Conservation (phyloP, 2,797 vertebrate genomes). For the Sciaenops ocellatus region DNA sequence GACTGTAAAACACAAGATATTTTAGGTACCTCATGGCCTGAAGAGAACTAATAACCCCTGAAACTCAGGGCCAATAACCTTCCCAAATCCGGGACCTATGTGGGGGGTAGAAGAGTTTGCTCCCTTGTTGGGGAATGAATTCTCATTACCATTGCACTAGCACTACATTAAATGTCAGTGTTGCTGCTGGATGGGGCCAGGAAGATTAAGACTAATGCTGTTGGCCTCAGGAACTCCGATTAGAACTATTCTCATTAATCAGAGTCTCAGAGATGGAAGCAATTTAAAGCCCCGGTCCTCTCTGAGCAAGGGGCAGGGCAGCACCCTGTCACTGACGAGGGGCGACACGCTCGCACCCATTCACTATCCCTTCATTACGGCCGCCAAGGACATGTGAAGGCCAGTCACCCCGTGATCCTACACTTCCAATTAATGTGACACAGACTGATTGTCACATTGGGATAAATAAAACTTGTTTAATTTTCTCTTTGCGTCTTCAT, state of each 20-base stretch:
- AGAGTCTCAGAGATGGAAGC: conserved; percentile 84
- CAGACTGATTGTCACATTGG: conserved; percentile 20
- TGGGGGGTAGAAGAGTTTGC: conserved; percentile 65
- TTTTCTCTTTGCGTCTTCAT: neutral
- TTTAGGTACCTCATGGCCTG: conserved; percentile 81
- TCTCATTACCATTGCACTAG: conserved; percentile 85
- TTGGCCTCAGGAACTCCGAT: conserved; percentile 86
- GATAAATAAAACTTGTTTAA: conserved; percentile 24
- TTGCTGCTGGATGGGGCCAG: conserved; percentile 78
- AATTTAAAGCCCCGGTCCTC: conserved; percentile 83
- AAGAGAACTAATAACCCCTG: conserved; percentile 81
- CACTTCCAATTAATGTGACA: conserved; percentile 70
- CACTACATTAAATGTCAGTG: conserved; percentile 87
- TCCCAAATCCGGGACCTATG: conserved; percentile 69
- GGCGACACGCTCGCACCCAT: conserved; percentile 71
- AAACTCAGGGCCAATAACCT: conserved; percentile 79
- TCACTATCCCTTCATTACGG: conserved; percentile 78
- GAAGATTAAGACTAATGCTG: conserved; percentile 87
- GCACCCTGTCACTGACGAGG: conserved; percentile 77
- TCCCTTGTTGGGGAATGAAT: conserved; percentile 80
- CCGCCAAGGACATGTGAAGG: conserved; percentile 82
- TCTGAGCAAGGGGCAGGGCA: conserved; percentile 82
- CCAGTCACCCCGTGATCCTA: conserved; percentile 68
- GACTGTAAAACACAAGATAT: conserved; percentile 74
- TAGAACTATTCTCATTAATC: conserved; percentile 88